Conservation (phyloP, 2,113 vertebrate genomes). For the Campylomormyrus numenius region DNA sequence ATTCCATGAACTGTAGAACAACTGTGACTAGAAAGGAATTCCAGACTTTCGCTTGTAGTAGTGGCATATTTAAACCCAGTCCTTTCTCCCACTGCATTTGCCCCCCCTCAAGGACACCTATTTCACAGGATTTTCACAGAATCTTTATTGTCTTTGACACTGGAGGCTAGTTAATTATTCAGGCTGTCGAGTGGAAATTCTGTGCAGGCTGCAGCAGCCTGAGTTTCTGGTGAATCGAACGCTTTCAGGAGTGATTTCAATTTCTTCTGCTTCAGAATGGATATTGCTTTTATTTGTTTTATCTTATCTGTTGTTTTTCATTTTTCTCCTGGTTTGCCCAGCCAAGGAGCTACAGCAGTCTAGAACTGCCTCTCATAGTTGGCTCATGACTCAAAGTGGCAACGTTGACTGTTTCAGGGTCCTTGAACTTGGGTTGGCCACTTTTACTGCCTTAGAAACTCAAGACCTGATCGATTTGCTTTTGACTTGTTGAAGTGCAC, state of each 20-base stretch:
- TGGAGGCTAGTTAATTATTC: constrained; percentile 19
- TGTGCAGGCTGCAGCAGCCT: not conserved
- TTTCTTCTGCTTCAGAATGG: constrained; percentile 14
- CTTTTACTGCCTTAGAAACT: not conserved
- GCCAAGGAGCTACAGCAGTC: not conserved
- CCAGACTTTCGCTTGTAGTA: not conserved
- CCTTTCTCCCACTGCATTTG: not conserved
- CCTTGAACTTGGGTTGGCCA: not conserved
- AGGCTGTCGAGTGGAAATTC: constrained; percentile 9
- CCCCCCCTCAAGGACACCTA: not conserved
- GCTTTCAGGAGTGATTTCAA: not conserved
- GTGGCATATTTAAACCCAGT: not conserved
- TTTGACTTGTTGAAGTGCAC: not conserved
- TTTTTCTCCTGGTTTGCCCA: not conserved
- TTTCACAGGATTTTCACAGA: not conserved
- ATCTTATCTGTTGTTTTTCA: not conserved
- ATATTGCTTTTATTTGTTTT: constrained; percentile 17
- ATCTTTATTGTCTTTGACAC: constrained; percentile 9
- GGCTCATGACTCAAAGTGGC: not conserved
- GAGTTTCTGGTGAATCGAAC: not conserved
- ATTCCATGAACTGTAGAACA: not conserved
- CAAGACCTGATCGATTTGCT: not conserved
- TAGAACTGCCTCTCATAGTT: not conserved
- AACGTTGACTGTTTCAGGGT: not conserved
- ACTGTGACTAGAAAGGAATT: not conserved